Conservation (phyloP, 2,888 invertebrate genomes). For the Lottia gigantea region DNA sequence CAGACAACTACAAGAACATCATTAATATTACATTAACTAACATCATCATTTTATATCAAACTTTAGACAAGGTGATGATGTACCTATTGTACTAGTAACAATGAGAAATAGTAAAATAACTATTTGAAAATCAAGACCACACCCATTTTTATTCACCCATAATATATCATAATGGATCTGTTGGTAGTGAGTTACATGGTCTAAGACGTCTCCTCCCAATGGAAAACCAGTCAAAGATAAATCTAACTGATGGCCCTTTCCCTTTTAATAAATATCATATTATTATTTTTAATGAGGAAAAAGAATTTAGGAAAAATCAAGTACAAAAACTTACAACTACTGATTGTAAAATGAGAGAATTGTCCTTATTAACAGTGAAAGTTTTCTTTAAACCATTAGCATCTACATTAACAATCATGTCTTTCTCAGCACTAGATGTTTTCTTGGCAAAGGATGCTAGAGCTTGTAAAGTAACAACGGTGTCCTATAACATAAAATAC, state of each 20-base stretch:
- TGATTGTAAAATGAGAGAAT: conserved; percentile 55
- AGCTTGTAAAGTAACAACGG: conserved; percentile 65
- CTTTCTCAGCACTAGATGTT: conserved; percentile 37
- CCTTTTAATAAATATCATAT: no score
- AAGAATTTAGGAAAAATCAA: no score
- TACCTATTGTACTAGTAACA: background rate
- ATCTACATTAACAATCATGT: conserved; percentile 31
- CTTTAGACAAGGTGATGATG: no score
- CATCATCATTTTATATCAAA: no score
- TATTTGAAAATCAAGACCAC: no score
- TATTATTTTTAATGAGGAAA: no score
- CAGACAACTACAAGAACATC: conserved; percentile 21
- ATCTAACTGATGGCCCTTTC: no score
- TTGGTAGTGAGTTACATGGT: no score
- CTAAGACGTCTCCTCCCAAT: no score
- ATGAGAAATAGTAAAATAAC: background rate
- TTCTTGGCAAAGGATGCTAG: conserved; percentile 58
- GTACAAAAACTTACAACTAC: conserved; percentile 39
- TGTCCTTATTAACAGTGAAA: conserved; percentile 37
- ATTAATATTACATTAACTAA: background rate
- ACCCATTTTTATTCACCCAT: no score
- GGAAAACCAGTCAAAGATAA: no score
- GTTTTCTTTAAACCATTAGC: conserved; percentile 3
- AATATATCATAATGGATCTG: no score
- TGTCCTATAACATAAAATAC: conserved; percentile 55